phyloP scores from a whole-genome alignment of 2,888 invertebrate species.

The Meteorus colon region DNA sequence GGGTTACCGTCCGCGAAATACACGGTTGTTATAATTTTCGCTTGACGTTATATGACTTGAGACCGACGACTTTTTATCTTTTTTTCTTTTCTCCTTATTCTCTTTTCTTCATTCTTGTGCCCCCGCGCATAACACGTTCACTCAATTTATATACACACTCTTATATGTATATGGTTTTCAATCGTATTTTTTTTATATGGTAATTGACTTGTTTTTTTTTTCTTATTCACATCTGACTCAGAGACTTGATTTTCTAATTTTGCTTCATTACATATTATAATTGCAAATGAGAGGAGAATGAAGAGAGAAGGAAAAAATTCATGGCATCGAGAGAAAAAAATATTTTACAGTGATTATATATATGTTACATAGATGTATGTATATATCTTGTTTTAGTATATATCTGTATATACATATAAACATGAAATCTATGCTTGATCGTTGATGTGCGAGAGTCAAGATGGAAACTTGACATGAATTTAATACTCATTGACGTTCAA shows the following conservation, averaged over 20 bases:
- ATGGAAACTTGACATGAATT: slow-evolving; percentile 34
- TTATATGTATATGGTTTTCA: slow-evolving; percentile 23
- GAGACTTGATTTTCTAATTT: slow-evolving; percentile 44
- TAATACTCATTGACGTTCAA: slow-evolving; percentile 28
- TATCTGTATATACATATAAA: not conserved
- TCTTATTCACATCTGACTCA: slow-evolving; percentile 33
- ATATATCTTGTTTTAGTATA: not conserved
- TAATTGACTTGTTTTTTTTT: slow-evolving; percentile 44
- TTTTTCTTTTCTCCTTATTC: not conserved
- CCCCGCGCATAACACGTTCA: slow-evolving; percentile 19
- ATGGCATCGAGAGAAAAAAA: not conserved
- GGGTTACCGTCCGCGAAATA: slow-evolving; percentile 54
- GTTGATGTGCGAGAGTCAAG: slow-evolving; percentile 28
- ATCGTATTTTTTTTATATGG: slow-evolving; percentile 42
- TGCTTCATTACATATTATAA: slow-evolving; percentile 41
- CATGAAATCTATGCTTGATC: slow-evolving; percentile 22
- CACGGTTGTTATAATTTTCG: slow-evolving; percentile 38
- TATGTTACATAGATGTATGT: not conserved
- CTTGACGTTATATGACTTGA: slow-evolving; percentile 43
- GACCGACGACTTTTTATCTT: slow-evolving; percentile 47
- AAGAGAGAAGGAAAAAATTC: not conserved
- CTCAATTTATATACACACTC: not conserved
- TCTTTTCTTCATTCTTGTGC: not conserved
- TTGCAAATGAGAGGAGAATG: slow-evolving; percentile 34
- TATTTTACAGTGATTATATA: slow-evolving; percentile 7